These are phyloP conservation scores for Neomorphus geoffroyi DNA, from an alignment of 2,797 vertebrate genomes.

Conservation along the genomic window DNA sequence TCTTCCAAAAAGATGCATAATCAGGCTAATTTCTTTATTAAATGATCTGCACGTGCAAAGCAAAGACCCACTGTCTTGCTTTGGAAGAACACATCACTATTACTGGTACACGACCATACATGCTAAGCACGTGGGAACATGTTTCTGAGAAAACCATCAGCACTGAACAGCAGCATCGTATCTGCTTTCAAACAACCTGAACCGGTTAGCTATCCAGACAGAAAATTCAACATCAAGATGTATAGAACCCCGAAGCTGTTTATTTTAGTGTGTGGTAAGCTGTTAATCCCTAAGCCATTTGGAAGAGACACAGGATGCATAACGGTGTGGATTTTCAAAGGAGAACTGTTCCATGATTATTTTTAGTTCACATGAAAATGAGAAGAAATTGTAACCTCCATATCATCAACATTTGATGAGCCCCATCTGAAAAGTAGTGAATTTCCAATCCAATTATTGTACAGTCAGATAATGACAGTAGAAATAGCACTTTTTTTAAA, in stretches of 20 bases:
- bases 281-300: background rate
- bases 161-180: background rate
- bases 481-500: background rate
- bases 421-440: background rate
- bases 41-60: background rate
- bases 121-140: accelerated
- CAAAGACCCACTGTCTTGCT: background rate
- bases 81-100: background rate
- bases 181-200: background rate
- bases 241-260: background rate
- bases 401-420: background rate
- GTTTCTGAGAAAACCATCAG: background rate
- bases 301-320: background rate
- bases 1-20: background rate
- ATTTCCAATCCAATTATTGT: background rate
- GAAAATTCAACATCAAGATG: background rate
- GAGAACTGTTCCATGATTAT: background rate
- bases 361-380: background rate
- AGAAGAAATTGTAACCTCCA: background rate
- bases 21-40: background rate
- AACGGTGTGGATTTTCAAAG: background rate
- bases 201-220: background rate
- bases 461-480: background rate
- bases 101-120: background rate
- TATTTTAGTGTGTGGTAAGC: background rate